Evolutionary conservation across 2,113 vertebrate genomes (phyloP), one percentile per base, ranked within the genome.

Genomic region (Archilochus colubris): DNA sequence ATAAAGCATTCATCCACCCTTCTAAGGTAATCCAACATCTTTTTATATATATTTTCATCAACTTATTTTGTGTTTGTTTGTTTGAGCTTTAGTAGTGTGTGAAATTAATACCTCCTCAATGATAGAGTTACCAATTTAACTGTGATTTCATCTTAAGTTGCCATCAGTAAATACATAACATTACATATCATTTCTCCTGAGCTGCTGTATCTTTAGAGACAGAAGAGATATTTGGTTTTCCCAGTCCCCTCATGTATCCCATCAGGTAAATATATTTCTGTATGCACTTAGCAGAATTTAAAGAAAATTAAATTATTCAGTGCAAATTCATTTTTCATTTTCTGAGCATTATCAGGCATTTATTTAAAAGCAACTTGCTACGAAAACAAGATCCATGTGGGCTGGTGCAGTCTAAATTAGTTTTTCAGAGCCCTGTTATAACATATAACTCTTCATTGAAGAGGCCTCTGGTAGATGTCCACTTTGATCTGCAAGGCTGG

Each of bases 401-500:
- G 53, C 69, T 92, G 51, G 24, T 80, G 27, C 82, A 70, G 72
- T 81, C 81, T 85, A 93, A 90, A 92, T 94, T 93, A 82, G 67
- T 77, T 94, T 94, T 82, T 67, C 40, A 95, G 91, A 88, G 19
- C 21, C 78, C 22, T 30, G 55, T 95, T 95, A 76, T 80, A 64
- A 44, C 22, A 31, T 58, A 31, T 58, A 76, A 66, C 38, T 77
- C 33, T 87, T 77, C 70, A 72, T 58, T 78, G 88, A 82, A 93
- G 77, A 85, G 53, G 50, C 43, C 59, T 89, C 77, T 95, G 93
- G 95, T 81, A 78, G 92, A 95, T 85, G 83, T 93, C 83, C 88
- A 77, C 90, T 96, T 92, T 95, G 93, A 96, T 96, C 81, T 85
- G 58, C 50, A 74, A 70, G 85, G 62, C 76, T 90, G 70, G 69